Base-by-base conservation (phyloP, 2,797 vertebrate genomes). In the Nyctalus aviator region DNA sequence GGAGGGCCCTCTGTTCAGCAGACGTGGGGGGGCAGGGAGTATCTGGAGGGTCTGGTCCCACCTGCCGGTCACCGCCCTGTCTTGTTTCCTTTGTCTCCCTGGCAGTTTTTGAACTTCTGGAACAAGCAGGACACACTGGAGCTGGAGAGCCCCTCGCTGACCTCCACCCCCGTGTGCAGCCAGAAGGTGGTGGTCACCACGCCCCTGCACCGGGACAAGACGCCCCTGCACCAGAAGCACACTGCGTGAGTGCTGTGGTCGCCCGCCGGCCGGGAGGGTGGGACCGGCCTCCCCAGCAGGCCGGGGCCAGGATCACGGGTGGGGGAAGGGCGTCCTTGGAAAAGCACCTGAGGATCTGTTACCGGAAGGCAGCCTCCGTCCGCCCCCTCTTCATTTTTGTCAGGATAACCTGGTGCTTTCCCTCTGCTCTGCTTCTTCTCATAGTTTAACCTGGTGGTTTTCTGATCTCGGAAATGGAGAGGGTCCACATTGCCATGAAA, bases 41-140 rank as follows among this genome's bases (percentile, higher is more conserved):
- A 30, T 27, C 11, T 35, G 25, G 27, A 41, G 12, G 8, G 30
- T 27, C 17, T 35, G 48, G 32, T 15, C 50, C 3, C 48, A 4
- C 11, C 1, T 8, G 48, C 12, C 84, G 12, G 4, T 27, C 72
- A 15, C 21, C 79, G 1, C 71, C 41, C 84, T 17, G 27, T 62
- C 64, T 76, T 71, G 8, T 90, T 85, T 96, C 17, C 92, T 87
- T 21, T 79, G 35, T 75, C 78, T 84, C 95, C 32, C 92, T 48
- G 95, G 89, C 86, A 99, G 99, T 99, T 99, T 96, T 98, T 99
- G 78, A 99, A 99, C 98, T 99, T 99, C 98, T 99, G 99, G 99
- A 99, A 99, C 95, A 99, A 99, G 97, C 99, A 99, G 96, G 99
- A 99, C 94, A 98, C 98, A 0, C 98, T 99, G 62, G 99, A 99